A percentile compares a stretch with the other conserved stretches of the same genome.
phyloP scores from a whole-genome alignment of 2,113 vertebrate genomes.

The Elephantulus edwardii region DNA sequence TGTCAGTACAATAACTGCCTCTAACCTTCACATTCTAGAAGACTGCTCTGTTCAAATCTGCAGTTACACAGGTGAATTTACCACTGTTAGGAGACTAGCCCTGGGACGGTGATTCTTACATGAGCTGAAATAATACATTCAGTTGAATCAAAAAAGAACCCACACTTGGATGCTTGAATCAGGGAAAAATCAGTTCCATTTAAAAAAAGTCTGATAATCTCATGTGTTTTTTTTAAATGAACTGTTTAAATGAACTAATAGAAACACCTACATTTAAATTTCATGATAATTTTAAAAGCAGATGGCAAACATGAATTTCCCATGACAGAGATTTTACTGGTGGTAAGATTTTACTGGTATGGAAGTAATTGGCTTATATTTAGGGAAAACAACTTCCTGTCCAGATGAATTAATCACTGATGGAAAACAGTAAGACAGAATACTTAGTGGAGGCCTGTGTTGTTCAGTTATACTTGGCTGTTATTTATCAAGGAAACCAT shows the following conservation, averaged over 20 bases:
- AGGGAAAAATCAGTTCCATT: background rate
- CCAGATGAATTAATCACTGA: constrained; percentile 49
- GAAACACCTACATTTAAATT: background rate
- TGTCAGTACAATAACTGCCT: background rate
- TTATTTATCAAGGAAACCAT: constrained; percentile 49
- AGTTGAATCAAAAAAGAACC: background rate
- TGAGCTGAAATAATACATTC: background rate
- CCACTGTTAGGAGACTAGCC: background rate
- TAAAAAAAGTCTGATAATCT: background rate
- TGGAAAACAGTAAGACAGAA: constrained; percentile 16
- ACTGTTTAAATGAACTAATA: constrained; percentile 17
- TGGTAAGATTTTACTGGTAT: constrained; percentile 35
- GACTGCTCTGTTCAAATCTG: background rate
- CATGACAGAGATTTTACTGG: background rate
- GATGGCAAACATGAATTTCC: constrained; percentile 7
- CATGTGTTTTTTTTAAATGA: background rate
- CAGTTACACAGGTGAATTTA: background rate
- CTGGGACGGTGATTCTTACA: background rate
- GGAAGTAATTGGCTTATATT: constrained; percentile 52
- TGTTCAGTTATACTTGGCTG: constrained; percentile 51
- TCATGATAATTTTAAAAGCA: background rate
- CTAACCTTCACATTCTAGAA: background rate
- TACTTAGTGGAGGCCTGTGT: background rate
- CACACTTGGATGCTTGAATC: background rate
- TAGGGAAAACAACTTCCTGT: constrained; percentile 35